phyloP scores from a whole-genome alignment of 2,888 invertebrate species.

The Sphaeridia pumilis region DNA sequence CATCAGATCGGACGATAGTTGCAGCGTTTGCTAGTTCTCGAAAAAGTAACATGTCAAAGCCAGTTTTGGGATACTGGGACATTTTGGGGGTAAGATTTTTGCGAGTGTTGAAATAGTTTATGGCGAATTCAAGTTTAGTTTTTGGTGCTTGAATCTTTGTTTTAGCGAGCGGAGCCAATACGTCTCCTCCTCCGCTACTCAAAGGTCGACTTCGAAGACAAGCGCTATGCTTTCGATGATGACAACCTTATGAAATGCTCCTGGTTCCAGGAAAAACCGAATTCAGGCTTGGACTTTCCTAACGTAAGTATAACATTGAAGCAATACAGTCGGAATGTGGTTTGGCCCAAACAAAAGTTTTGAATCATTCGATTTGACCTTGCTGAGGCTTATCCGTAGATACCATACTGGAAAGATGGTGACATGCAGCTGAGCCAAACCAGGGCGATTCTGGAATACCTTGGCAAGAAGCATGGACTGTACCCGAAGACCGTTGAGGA shows the following conservation, averaged over 20 bases:
- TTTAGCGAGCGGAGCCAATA: neutral
- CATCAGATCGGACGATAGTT: too few relatives aligned
- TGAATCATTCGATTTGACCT: too few relatives aligned
- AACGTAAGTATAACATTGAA: neutral
- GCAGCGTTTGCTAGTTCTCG: too few relatives aligned
- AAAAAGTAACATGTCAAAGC: neutral
- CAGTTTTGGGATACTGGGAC: slow-evolving; percentile 7
- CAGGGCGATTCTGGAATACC: slow-evolving; percentile 41
- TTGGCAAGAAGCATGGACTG: slow-evolving; percentile 34
- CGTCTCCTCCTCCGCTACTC: neutral
- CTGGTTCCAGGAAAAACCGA: neutral
- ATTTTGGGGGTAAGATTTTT: slow-evolving; percentile 6
- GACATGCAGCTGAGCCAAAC: slow-evolving; percentile 40
- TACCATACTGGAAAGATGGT: slow-evolving; percentile 42
- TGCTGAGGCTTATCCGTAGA: neutral
- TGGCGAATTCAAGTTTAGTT: too few relatives aligned
- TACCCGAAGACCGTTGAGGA: neutral
- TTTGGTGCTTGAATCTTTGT: neutral
- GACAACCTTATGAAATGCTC: neutral
- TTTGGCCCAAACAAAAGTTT: neutral
- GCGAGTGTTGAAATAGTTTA: neutral
- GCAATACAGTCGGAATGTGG: neutral
- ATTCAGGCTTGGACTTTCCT: neutral
- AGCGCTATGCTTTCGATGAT: neutral
- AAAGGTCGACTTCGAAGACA: neutral